Evolutionary conservation across 1,140 invertebrate species (phyloP).

Genomic region (Brachionus plicatilis): DNA sequence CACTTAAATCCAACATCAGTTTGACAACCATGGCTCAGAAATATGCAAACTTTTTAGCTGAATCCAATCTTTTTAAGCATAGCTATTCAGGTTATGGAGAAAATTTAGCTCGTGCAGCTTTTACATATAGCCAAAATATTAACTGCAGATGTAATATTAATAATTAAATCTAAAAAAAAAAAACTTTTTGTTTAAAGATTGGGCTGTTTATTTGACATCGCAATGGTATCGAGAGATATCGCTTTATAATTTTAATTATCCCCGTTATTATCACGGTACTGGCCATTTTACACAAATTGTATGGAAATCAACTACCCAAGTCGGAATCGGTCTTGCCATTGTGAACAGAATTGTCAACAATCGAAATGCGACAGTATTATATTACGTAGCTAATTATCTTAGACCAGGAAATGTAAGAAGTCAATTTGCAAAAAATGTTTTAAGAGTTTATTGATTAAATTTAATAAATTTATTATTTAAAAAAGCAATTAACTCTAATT

Average conservation of each 20-base stretch:
- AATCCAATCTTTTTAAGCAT: not conserved
- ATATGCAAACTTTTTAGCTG: not conserved
- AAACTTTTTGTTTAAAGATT: not conserved
- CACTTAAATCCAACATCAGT: not conserved
- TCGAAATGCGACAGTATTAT: not conserved
- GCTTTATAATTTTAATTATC: not conserved
- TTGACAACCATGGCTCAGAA: not conserved
- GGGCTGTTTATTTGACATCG: not conserved
- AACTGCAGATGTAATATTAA: not conserved
- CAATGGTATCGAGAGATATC: not conserved
- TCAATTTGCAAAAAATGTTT: not conserved
- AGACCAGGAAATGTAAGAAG: not conserved
- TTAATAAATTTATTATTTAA: not conserved
- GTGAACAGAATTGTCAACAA: not conserved
- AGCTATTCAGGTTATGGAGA: not conserved
- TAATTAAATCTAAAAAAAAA: not conserved
- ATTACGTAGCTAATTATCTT: conserved; percentile 4
- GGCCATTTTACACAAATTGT: conserved; percentile 35
- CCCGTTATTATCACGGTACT: not conserved
- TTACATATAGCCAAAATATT: not conserved
- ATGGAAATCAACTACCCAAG: not conserved
- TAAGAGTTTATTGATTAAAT: not conserved
- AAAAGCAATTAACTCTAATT: not conserved
- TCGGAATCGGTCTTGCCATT: not conserved
- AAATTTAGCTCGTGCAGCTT: not conserved